A percentile compares a stretch with the other conserved stretches of the same genome.
Conservation (phyloP, 2,797 vertebrate species). For the Hoplostethus atlanticus region DNA sequence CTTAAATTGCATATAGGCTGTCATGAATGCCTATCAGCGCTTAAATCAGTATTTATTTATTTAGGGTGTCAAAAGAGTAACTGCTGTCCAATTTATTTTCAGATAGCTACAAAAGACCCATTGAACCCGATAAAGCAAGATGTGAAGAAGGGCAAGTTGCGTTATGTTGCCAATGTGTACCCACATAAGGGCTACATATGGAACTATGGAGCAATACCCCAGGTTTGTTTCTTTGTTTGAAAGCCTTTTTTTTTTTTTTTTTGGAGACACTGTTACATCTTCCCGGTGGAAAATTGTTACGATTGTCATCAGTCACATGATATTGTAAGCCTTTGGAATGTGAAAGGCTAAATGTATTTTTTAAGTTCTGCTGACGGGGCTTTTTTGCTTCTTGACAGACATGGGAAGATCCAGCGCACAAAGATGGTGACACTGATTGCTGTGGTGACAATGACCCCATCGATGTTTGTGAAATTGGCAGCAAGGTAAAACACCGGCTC, state of each 20-base stretch:
- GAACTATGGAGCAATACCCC: slow-evolving; percentile 98
- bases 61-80: slow-evolving; percentile 8
- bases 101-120: slow-evolving; percentile 97
- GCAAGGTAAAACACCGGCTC: slow-evolving; percentile 84
- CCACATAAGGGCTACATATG: slow-evolving; percentile 99
- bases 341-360: not conserved
- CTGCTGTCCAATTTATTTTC: slow-evolving; percentile 35
- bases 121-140: slow-evolving; percentile 98
- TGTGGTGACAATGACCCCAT: slow-evolving; percentile 97
- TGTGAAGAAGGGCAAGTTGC: slow-evolving; percentile 95
- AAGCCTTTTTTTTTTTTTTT: not conserved
- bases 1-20: too few species aligned
- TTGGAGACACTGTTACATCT: not conserved
- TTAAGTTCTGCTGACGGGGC: not conserved
- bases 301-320: too few species aligned
- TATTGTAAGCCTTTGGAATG: not conserved
- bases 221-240: slow-evolving; percentile 81
- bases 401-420: slow-evolving; percentile 96
- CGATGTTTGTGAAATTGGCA: slow-evolving; percentile 98
- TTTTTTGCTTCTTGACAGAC: slow-evolving; percentile 82
- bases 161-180: slow-evolving; percentile 95
- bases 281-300: too few species aligned
- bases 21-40: too few species aligned
- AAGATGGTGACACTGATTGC: slow-evolving; percentile 91
- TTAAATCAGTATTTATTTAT: not conserved